Evolutionary conservation across 2,113 vertebrate species (phyloP).

Genomic region (Gobio gobio): DNA sequence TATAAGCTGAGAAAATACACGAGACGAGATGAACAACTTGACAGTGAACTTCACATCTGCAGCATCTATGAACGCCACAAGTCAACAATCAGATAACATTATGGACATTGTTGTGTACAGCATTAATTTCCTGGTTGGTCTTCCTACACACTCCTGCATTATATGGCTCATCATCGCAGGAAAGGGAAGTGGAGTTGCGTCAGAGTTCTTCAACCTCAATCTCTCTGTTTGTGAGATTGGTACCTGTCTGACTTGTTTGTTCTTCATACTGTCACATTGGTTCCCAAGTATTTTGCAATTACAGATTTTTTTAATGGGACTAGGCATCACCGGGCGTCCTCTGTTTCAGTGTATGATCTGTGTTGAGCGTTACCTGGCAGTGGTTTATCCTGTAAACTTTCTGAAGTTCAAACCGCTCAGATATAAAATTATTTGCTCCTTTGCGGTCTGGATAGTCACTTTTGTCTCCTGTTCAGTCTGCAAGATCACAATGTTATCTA

Average conservation of each 20-base stretch:
- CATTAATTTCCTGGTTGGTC: not conserved
- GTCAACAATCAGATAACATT: not conserved
- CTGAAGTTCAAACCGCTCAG: slow-evolving; percentile 35
- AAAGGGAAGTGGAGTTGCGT: not conserved
- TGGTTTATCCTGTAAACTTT: slow-evolving; percentile 25
- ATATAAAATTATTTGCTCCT: slow-evolving; percentile 34
- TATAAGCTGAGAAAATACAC: not conserved
- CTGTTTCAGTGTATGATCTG: slow-evolving; percentile 5
- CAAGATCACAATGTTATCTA: not conserved
- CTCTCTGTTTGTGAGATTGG: slow-evolving; percentile 34
- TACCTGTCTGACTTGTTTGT: not conserved
- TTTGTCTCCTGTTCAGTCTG: slow-evolving; percentile 7
- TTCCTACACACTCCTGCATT: slow-evolving; percentile 26
- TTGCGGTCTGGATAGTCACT: slow-evolving; percentile 7
- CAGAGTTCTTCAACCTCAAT: slow-evolving; percentile 45
- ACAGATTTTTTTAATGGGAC: not conserved
- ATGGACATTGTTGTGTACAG: not conserved
- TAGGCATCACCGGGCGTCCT: not conserved
- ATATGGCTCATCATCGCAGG: slow-evolving; percentile 4
- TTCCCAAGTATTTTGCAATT: not conserved
- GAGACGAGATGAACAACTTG: not conserved
- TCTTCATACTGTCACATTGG: not conserved
- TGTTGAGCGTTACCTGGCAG: slow-evolving; percentile 28
- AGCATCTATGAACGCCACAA: no score
- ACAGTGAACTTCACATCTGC: slow-evolving; percentile 5